Evolutionary conservation across 1,140 invertebrate genomes (phyloP).

Genomic region (Tigriopus japonicus): DNA sequence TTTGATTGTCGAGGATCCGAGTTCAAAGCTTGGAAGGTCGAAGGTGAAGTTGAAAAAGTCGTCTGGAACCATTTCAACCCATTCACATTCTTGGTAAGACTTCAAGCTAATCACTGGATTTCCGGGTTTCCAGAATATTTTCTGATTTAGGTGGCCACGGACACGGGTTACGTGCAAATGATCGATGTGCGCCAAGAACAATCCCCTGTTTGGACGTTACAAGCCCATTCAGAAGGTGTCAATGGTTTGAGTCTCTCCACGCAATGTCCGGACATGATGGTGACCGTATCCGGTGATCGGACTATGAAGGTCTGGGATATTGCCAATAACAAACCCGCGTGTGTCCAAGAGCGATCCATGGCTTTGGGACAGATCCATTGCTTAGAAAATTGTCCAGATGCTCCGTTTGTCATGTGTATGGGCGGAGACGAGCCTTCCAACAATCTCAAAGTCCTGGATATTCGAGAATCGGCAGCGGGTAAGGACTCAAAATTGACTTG

Average conservation of each 20-base stretch:
- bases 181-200: slow-evolving; percentile 47
- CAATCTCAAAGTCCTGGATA: slow-evolving; percentile 53
- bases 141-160: slow-evolving; percentile 45
- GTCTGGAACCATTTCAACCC: slow-evolving; percentile 57
- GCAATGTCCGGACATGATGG: slow-evolving; percentile 28
- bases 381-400: slow-evolving; percentile 52
- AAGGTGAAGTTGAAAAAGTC: slow-evolving; percentile 69
- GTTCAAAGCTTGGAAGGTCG: slow-evolving; percentile 44
- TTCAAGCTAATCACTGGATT: not conserved
- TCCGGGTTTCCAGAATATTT: slow-evolving; percentile 20
- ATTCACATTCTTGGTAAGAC: slow-evolving; percentile 48
- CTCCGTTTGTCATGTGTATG: slow-evolving; percentile 50
- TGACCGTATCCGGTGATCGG: slow-evolving; percentile 32
- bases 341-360: slow-evolving; percentile 23
- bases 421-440: slow-evolving; percentile 65
- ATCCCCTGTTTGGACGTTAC: slow-evolving; percentile 49
- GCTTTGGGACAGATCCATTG: slow-evolving; percentile 25
- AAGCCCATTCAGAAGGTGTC: slow-evolving; percentile 58
- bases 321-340: slow-evolving; percentile 23
- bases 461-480: slow-evolving; percentile 45
- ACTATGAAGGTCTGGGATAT: slow-evolving; percentile 60
- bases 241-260: slow-evolving; percentile 32
- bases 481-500: slow-evolving; percentile 14
- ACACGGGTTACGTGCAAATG: slow-evolving; percentile 53
- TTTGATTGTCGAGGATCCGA: slow-evolving; percentile 53